These are phyloP conservation scores for Hemicrepidius hirtus DNA, from an alignment of 2,888 invertebrate species.

Conservation along the genomic window DNA sequence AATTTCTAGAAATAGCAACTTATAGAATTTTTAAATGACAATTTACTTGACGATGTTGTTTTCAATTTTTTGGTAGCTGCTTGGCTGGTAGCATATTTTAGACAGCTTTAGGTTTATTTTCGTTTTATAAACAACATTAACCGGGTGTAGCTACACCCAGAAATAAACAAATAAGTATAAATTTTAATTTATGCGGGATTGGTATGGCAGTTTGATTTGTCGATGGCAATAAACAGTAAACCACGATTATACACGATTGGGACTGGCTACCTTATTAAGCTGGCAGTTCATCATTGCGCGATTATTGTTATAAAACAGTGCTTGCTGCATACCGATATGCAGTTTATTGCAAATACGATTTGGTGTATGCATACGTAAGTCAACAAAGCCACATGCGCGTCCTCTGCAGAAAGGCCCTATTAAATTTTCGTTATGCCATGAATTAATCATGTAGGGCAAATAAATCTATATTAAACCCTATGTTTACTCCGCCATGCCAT, in stretches of 20 bases:
- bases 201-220: constrained; percentile 56
- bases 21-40: too few species aligned
- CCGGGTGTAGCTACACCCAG: not conserved
- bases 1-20: too few species aligned
- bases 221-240: constrained; percentile 61
- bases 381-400: constrained; percentile 40
- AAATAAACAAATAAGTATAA: constrained; percentile 10
- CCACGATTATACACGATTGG: constrained; percentile 62
- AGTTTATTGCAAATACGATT: constrained; percentile 65
- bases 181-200: constrained; percentile 30
- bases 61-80: too few species aligned
- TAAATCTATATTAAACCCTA: constrained; percentile 36
- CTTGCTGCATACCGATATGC: constrained; percentile 60
- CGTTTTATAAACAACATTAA: too few species aligned
- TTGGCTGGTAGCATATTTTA: too few species aligned
- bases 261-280: constrained; percentile 66
- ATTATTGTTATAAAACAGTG: constrained; percentile 67
- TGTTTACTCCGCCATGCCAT: not conserved
- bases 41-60: too few species aligned
- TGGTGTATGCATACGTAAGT: constrained; percentile 50
- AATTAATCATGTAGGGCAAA: constrained; percentile 42
- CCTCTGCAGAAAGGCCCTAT: constrained; percentile 37
- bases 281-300: constrained; percentile 68
- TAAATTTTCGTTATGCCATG: constrained; percentile 39
- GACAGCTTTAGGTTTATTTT: too few species aligned